Conservation (phyloP, 2,888 invertebrate genomes). For the Azorinus chamasolen region DNA sequence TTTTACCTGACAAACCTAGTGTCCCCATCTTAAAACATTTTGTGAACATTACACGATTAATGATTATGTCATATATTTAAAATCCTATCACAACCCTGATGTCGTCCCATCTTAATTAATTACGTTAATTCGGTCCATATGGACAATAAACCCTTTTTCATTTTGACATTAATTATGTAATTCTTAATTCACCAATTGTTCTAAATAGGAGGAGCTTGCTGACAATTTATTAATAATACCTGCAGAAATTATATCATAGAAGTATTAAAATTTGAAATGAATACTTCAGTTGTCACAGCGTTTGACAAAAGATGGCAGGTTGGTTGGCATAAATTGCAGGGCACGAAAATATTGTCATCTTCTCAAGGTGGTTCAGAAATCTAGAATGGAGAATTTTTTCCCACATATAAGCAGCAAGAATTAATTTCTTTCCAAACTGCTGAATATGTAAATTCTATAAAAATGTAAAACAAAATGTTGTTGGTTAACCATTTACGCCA, state of each 20-base stretch:
- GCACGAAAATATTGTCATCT: no score
- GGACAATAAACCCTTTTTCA: constrained; percentile 32
- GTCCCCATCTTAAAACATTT: constrained; percentile 43
- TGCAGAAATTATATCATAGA: constrained; percentile 29
- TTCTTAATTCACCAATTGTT: constrained; percentile 50
- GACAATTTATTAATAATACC: constrained; percentile 60
- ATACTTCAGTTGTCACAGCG: constrained; percentile 30
- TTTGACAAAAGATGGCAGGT: constrained; percentile 25
- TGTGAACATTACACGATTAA: constrained; percentile 35
- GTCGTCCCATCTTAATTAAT: constrained; percentile 28
- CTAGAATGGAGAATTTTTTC: no score
- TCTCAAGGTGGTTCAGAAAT: no score
- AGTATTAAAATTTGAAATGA: constrained; percentile 46
- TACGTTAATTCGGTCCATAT: constrained; percentile 13
- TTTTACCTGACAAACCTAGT: constrained; percentile 32
- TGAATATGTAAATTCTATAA: no score
- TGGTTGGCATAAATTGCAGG: not conserved
- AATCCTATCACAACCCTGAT: constrained; percentile 25
- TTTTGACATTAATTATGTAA: constrained; percentile 51
- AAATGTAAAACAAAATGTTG: no score
- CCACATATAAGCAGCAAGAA: no score
- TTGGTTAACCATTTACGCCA: no score
- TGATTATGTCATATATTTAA: constrained; percentile 33
- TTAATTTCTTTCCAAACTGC: no score
- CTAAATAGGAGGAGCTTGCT: constrained; percentile 18